Evolutionary conservation across 2,113 vertebrate genomes (phyloP), one percentile per base, ranked within the genome.

Genomic region (Misgurnus anguillicaudatus): DNA sequence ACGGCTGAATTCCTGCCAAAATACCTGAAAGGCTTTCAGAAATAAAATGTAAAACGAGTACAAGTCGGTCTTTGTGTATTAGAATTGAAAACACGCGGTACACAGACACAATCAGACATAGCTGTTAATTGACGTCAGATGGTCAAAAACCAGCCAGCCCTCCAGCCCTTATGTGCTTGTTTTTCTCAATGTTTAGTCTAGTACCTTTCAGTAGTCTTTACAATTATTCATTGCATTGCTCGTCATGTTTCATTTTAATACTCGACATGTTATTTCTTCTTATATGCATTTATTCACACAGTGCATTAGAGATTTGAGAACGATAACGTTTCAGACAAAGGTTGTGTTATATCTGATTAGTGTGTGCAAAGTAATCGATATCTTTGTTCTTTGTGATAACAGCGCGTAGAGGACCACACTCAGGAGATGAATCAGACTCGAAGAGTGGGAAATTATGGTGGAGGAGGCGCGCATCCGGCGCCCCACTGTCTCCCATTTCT

Each of bases 401-500:
- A 69, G 73, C 73, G 77, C 41, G 38, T 77, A 63, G 73, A 60
- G 64, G 75, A 78, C 53, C n/a, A 51, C 55, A 10, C 47, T 78
- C 78, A 61, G 69, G 67, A 38, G 24, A 73, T 81, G 75, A 86
- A 78, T 81, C 81, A 73, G 58, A 81, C 80, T 58, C 51, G 24
- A 47, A 77, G 58, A 78, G 79, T 45, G 80, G 78, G 69, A 85
- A 76, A 85, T 79, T 80, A 80, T 39, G 73, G 83, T 73, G 78
- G 71, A 76, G 66, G 62, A 76, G 75, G 55, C 48, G 6, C 57
- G 75, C 75, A 39, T 64, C 75, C 48, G 66, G 65, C 76, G 48
- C 81, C 81, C 72, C 41, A 62, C 67, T 53, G 76, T 77, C 77
- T 80, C 62, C 21, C 61, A 24, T 72, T 76, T 77, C 41, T 77